phyloP scores from a whole-genome alignment of 1,140 invertebrate genomes.

The Drosophila aff. region DNA sequence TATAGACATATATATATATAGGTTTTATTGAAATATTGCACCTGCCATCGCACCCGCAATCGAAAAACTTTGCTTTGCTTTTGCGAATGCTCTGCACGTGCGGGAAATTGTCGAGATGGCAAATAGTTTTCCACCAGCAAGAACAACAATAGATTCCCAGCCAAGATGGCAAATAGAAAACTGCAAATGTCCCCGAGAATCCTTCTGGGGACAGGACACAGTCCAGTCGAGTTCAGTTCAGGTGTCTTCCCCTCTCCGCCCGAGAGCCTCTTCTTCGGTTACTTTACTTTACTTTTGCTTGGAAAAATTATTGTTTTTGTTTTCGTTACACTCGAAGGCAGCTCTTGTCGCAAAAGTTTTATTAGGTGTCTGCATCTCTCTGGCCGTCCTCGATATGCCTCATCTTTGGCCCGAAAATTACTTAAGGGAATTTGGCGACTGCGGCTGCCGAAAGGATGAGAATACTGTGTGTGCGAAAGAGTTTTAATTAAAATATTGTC shows the following conservation, averaged over 20 bases:
- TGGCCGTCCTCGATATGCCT: slow-evolving; percentile 62
- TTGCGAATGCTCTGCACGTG: slow-evolving; percentile 71
- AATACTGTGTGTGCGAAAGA: slow-evolving; percentile 30
- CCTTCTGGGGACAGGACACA: slow-evolving; percentile 6
- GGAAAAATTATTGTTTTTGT: slow-evolving; percentile 81
- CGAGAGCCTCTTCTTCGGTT: neutral
- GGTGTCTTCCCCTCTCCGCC: slow-evolving; percentile 2
- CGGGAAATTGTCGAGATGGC: slow-evolving; percentile 82
- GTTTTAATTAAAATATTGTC: slow-evolving; percentile 81
- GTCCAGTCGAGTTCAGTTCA: slow-evolving; percentile 23
- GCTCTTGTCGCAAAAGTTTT: slow-evolving; percentile 80
- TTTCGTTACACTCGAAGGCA: slow-evolving; percentile 76
- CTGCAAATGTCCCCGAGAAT: slow-evolving; percentile 72
- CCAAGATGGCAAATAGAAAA: slow-evolving; percentile 72
- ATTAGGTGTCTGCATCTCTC: slow-evolving; percentile 80
- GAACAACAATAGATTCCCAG: slow-evolving; percentile 43
- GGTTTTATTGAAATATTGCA: slow-evolving; percentile 81
- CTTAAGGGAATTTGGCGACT: slow-evolving; percentile 56
- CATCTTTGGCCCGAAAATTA: slow-evolving; percentile 68
- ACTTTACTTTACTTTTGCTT: slow-evolving; percentile 32
- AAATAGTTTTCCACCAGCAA: slow-evolving; percentile 75
- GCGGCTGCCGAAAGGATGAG: slow-evolving; percentile 29
- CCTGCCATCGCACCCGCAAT: slow-evolving; percentile 41
- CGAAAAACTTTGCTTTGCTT: slow-evolving; percentile 62
- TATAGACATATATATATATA: slow-evolving; percentile 13